Evolutionary conservation across 1,140 invertebrate genomes (phyloP), one percentile per base, ranked within the genome.

Genomic region (Bombus turneri): DNA sequence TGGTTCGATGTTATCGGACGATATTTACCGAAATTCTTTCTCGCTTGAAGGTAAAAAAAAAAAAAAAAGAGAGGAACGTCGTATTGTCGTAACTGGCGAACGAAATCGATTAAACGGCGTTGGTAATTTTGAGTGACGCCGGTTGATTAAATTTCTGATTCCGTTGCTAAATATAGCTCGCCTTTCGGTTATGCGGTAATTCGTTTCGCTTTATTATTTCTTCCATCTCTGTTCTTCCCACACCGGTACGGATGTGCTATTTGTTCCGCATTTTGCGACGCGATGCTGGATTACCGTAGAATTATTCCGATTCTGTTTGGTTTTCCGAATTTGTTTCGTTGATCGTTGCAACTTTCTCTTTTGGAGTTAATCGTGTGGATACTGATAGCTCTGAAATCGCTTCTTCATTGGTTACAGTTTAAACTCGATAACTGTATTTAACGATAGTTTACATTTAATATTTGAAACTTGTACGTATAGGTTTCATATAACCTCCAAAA

Each of bases 91-190:
- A n/a, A 39, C 34, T 5, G 31, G 28, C 25, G 64, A 80, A 69
- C 59, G 66, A 43, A 47, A 25, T 66, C 41, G 81, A 75, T 83
- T 75, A 83, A 76, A 75, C 81, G 59, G 62, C 41, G 12, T 13
- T 13, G 72, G 59, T 75, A 66, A 83, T 75, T 75, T 47, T 83
- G 57, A 83, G 57, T 53, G 81, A 83, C 81, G 72, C 31, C 39
- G 71, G 39, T 75, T 75, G 72, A 83, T 83, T 66, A 75, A 83
- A 83, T 83, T 83, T 83, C 57, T 75, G 72, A 83, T 64, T 47
- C 53, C 69, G 39, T 73, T 43, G 81, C 72, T 82, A 47, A 71
- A 81, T 72, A 57, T 80, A 80, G 12, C 47, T 59, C 13, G 64
- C 13, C 25, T 28, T 41, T 28, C 57, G 72, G 43, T 74, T 47